phyloP scores from a whole-genome alignment of 2,888 invertebrate species.

The Metopia argyrocephala region DNA sequence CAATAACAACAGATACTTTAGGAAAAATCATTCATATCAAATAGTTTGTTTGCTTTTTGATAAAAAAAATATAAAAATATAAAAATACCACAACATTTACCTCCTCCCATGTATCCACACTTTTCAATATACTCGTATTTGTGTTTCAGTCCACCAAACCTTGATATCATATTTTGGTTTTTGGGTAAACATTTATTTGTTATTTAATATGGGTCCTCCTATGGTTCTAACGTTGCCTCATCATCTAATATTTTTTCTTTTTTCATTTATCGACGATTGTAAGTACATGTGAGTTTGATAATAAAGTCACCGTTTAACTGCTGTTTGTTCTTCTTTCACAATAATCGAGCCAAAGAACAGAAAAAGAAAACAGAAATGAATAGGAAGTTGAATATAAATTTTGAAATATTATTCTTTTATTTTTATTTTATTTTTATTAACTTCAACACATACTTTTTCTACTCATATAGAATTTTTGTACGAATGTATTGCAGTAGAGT shows the following conservation, averaged over 20 bases:
- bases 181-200: background rate
- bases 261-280: background rate
- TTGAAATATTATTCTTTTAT: slow-evolving; percentile 18
- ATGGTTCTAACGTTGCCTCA: background rate
- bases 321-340: slow-evolving; percentile 25
- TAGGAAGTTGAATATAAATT: background rate
- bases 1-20: slow-evolving; percentile 30
- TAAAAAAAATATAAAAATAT: too few relatives aligned
- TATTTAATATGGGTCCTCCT: background rate
- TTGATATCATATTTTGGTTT: background rate
- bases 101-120: background rate
- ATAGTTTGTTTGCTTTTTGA: slow-evolving; percentile 50
- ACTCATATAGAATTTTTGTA: background rate
- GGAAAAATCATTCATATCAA: slow-evolving; percentile 34
- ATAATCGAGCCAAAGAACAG: background rate
- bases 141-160: slow-evolving; percentile 36
- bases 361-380: background rate
- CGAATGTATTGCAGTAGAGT: slow-evolving; percentile 22
- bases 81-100: background rate
- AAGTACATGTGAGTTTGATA: slow-evolving; percentile 10
- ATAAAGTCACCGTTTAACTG: slow-evolving; percentile 47
- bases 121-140: background rate
- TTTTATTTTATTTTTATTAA: slow-evolving; percentile 46
- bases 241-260: background rate
- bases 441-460: slow-evolving; percentile 49